Percentiles rank a stretch among this genome's conserved stretches.
Conservation (phyloP, 2,797 vertebrate species). For the Setipinna tenuifilis region DNA sequence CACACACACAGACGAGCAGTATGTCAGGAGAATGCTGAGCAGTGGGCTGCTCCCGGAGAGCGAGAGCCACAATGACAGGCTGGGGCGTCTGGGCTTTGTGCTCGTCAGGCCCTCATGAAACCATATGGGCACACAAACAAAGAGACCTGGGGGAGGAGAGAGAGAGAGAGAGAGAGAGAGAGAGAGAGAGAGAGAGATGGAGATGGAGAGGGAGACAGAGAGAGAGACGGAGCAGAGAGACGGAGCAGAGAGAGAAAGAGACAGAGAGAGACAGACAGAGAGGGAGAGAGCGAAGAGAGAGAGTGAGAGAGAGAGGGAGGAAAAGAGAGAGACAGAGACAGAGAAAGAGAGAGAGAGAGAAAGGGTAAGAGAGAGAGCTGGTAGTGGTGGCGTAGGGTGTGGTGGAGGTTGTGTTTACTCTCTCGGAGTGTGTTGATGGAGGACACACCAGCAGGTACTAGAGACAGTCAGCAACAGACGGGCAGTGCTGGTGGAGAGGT, state of each 20-base stretch:
- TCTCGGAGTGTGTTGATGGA: constrained; percentile 22
- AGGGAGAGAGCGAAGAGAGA: not conserved
- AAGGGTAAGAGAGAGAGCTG: not conserved
- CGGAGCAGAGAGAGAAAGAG: no score
- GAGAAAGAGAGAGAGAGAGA: not conserved
- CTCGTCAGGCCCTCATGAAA: not conserved
- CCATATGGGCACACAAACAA: constrained; percentile 11
- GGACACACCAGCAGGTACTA: constrained; percentile 7
- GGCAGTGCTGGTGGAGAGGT: not conserved
- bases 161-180: not conserved
- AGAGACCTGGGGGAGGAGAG: not conserved
- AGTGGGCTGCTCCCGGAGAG: not conserved
- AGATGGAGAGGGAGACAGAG: not conserved
- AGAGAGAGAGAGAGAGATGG: not conserved
- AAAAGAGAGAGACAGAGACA: not conserved
- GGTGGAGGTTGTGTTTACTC: not conserved
- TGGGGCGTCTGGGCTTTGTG: not conserved
- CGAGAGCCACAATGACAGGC: constrained; percentile 9
- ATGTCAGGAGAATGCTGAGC: not conserved
- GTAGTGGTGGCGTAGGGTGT: not conserved
- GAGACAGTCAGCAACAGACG: not conserved
- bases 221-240: not conserved
- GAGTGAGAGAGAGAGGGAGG: not conserved
- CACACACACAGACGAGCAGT: constrained; percentile 49
- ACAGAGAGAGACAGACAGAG: no score